Percentiles rank a stretch among this genome's conserved stretches.
Evolutionary conservation across 2,113 vertebrate genomes (phyloP).

Genomic region (Saccopteryx leptura): DNA sequence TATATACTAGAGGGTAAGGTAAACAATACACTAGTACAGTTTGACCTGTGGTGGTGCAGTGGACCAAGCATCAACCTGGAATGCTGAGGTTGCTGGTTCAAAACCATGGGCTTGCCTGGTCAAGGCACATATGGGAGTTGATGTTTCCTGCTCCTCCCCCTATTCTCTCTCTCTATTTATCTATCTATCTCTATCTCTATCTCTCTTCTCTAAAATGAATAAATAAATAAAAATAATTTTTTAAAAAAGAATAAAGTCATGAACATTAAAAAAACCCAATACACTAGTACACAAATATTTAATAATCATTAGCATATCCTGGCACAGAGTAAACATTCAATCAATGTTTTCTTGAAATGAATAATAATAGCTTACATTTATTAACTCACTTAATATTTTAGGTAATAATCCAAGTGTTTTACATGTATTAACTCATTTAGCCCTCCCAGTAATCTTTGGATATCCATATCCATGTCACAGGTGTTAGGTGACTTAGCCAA

Average conservation of each 20-base stretch:
- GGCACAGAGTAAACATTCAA: background rate
- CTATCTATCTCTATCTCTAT: too few relatives aligned
- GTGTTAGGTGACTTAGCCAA: background rate
- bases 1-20: background rate
- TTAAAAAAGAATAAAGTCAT: too few relatives aligned
- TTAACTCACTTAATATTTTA: background rate
- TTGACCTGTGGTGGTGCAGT: too few relatives aligned
- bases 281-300: background rate
- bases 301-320: background rate
- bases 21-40: background rate
- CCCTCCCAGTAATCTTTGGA: background rate
- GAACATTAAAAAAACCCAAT: background rate
- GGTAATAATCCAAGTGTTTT: background rate
- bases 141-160: too few relatives aligned
- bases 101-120: too few relatives aligned
- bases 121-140: too few relatives aligned
- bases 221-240: too few relatives aligned
- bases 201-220: too few relatives aligned
- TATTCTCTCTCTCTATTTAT: too few relatives aligned
- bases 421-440: background rate
- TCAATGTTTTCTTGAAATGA: slow-evolving; percentile 13
- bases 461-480: background rate
- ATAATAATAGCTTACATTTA: background rate
- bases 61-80: too few relatives aligned
- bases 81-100: too few relatives aligned